Conservation (phyloP, 2,113 vertebrate species). For the Prionailurus viverrinus region DNA sequence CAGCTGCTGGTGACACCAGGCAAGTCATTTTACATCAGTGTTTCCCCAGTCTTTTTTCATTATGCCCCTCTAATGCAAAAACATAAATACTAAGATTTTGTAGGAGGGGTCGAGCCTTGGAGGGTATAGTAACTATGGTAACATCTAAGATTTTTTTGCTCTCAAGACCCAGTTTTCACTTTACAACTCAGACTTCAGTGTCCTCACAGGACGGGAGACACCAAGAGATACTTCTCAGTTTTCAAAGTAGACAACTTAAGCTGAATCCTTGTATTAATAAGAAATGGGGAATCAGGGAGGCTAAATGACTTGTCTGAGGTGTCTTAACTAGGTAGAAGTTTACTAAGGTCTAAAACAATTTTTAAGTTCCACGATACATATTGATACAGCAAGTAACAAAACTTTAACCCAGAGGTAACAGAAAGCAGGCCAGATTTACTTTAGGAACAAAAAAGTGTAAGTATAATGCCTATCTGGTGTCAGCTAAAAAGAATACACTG, state of each 20-base stretch:
- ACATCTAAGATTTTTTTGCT: neutral
- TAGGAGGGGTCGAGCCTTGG: neutral
- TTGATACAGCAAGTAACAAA: neutral
- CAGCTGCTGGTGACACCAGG: neutral
- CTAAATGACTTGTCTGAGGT: neutral
- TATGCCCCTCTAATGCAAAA: neutral
- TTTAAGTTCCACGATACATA: neutral
- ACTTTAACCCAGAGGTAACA: neutral
- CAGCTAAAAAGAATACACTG: neutral
- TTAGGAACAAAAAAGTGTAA: neutral
- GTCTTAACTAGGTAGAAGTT: neutral
- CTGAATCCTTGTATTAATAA: neutral
- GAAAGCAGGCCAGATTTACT: neutral
- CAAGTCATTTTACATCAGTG: neutral
- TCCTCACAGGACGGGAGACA: neutral
- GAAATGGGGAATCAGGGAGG: neutral
- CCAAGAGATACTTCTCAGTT: neutral
- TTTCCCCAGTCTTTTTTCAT: neutral
- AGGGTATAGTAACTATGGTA: neutral
- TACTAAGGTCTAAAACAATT: neutral
- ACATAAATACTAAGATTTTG: conserved; percentile 1
- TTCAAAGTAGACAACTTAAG: neutral
- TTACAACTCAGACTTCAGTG: neutral
- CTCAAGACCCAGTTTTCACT: neutral
- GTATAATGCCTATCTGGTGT: neutral